Base-by-base conservation (phyloP, 2,888 invertebrate species). In the Arctia plantaginis region DNA sequence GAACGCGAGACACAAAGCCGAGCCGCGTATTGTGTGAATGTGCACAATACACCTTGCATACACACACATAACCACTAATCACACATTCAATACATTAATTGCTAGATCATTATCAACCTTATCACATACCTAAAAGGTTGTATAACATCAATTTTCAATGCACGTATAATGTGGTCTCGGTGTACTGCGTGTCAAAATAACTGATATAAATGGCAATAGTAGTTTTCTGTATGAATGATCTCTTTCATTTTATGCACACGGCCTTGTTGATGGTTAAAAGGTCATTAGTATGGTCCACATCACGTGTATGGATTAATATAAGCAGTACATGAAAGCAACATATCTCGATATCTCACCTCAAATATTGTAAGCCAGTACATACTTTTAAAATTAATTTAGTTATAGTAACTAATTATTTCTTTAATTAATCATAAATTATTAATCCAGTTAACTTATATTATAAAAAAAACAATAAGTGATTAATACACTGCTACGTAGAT, bases 41-140 rank as follows among this genome's bases (percentile, higher is more conserved):
- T 91, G 88, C 91, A 94, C 95, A 95, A 94, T 94, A 94, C 93
- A 93, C 92, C 93, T 92, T 93, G 93, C 93, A 93, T 92, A 93
- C 90, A 93, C 90, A 91, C 88, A 90, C 81, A 62, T 41, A 88
- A 88, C 89, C 81, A 82, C 77, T 80, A 79, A 82, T 87, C 81
- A 80, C 85, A 80, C 90, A 89, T 85, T 80, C 87, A 85, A 88
- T 84, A 90, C 89, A 91, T 88, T 80, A 75, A 87, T 87, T 86
- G 85, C 77, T 89, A 89, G 82, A 82, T 90, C 75, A 92, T 88
- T 89, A 85, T 85, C 82, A 83, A 85, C 90, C 86, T 87, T 93
- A 91, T 82, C 64, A 35, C 70, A 12, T 73, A 73, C 41, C 35
- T 76, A 85, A 88, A 86, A 85, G 84, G 79, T 73, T 69, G 70